phyloP scores from a whole-genome alignment of 2,113 vertebrate species.

The Bufo gargarizans region DNA sequence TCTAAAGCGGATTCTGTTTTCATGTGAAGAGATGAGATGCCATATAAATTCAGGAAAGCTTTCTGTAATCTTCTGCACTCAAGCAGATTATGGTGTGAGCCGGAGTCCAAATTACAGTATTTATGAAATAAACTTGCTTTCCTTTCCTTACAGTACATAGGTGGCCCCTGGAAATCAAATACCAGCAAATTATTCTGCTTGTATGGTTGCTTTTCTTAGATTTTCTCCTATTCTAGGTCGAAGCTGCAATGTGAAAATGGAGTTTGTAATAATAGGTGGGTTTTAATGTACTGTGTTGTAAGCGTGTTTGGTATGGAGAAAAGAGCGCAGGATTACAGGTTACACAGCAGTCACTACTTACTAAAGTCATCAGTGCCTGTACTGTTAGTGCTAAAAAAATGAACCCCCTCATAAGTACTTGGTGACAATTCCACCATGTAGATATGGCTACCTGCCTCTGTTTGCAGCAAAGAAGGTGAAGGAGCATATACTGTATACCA shows the following conservation, averaged over 20 bases:
- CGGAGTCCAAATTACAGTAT: slow-evolving; percentile 46
- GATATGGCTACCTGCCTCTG: no score
- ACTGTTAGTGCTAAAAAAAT: no score
- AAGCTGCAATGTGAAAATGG: background rate
- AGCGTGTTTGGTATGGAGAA: no score
- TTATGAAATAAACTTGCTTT: slow-evolving; percentile 47
- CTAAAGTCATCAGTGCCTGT: background rate
- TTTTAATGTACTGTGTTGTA: background rate
- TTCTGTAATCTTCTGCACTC: slow-evolving; percentile 52
- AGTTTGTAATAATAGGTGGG: background rate
- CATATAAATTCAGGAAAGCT: slow-evolving; percentile 50
- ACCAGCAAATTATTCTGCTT: background rate
- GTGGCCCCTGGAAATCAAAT: background rate
- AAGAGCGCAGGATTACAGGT: background rate
- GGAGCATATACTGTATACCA: no score
- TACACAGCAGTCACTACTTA: background rate
- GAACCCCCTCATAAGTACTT: no score
- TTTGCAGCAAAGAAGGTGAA: no score
- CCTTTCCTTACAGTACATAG: slow-evolving; percentile 1
- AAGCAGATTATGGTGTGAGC: slow-evolving; percentile 47
- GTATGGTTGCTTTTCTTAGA: background rate
- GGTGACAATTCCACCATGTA: no score
- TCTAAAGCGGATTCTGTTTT: slow-evolving; percentile 45
- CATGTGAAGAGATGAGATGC: slow-evolving; percentile 44
- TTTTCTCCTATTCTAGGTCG: background rate